Evolutionary conservation across 2,797 vertebrate genomes (phyloP), one percentile per base, ranked within the genome.

Genomic region (Oreortyx pictus): DNA sequence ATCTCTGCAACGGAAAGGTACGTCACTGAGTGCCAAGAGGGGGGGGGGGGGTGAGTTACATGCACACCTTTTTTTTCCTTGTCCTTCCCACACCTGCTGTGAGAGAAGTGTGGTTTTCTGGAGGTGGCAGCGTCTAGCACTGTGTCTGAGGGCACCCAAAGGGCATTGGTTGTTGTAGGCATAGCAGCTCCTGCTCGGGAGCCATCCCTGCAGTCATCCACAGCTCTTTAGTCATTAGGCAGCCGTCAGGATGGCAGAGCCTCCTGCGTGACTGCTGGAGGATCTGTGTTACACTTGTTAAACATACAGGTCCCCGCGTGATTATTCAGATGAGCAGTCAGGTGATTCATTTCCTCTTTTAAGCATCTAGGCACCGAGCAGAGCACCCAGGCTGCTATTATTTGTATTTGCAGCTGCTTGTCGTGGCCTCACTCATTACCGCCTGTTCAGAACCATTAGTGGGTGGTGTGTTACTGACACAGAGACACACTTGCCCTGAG

Each of bases 401-500:
- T 24, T 89, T 82, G 46, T 76, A 37, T 85, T 89, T 86, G 70
- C 2, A 14, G 54, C 68, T 78, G 70, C 49, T 86, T 82, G 65
- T 59, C 46, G 39, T 61, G 73, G 75, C 37, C 66, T 95, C 10
- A 5, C 86, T 93, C 87, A 41, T 95, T 90, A 94, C 50, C 59
- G 49, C 49, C 70, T 29, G 3, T 61, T 78, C 90, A 60, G 74
- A 47, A 70, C 88, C 65, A 44, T 94, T 84, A 92, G 77, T 17
- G 77, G 52, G 39, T 22, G 59, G 24, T 25, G 18, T 60, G n/a
- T 79, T 86, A 59, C 65, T 86, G 87, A 89, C 85, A 74, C 65
- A 75, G 76, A 83, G 79, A 39, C 43, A 68, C 31, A 3, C 71
- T 95, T 86, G 74, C 89, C 89, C 75, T 80, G 54, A 95, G 92